Base-by-base conservation (phyloP, 35 echinoderm and acorn worm species). In the Ophioderma brevispina region DNA sequence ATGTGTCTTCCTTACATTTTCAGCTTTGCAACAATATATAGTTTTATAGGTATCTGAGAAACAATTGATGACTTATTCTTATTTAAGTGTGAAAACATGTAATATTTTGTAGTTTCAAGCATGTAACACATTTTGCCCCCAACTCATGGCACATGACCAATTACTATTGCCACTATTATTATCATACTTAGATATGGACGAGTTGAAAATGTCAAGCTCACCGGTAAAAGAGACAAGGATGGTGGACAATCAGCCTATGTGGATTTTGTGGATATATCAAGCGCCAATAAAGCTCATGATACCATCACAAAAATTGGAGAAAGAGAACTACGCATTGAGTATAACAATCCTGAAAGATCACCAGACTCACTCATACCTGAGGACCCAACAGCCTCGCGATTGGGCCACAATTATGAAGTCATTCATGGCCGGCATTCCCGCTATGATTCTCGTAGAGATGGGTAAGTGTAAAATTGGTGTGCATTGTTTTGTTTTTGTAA, bases 201-300 rank as follows among this genome's bases (percentile, higher is more conserved):
- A 79, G 93, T 99, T 93, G 97, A 99, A 88, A 99, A 88, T 88
- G 97, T 94, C 37, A 99, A 99, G 81, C 64, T 99, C 35, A 95
- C 94, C 28, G 89, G 94, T 1, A 98, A 99, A 87, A 86, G 97
- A 85, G 93, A 92, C 76, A 80, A 87, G 49, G 97, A 99, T 88
- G 97, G 97, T 76, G 85, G 89, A 50, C 91, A 86, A 64, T 95
- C 97, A 17, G 97, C 97, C 49, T 99, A 93, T 84, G 97, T 99
- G 82, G 97, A 99, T 93, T 99, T 99, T 95, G 94, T 99, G 91
- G 97, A 99, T 99, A 99, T 99, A 93, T 95, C 95, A 39, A 95
- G 93, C 81, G 97, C 97, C 75, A 99, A 94, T 78, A 99, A 95
- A 80, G 97, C 97, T 59, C 97, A 99, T 75, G 97, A 99, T 81